Conservation (phyloP, 1,140 invertebrate genomes). For the Whitmania pigra region DNA sequence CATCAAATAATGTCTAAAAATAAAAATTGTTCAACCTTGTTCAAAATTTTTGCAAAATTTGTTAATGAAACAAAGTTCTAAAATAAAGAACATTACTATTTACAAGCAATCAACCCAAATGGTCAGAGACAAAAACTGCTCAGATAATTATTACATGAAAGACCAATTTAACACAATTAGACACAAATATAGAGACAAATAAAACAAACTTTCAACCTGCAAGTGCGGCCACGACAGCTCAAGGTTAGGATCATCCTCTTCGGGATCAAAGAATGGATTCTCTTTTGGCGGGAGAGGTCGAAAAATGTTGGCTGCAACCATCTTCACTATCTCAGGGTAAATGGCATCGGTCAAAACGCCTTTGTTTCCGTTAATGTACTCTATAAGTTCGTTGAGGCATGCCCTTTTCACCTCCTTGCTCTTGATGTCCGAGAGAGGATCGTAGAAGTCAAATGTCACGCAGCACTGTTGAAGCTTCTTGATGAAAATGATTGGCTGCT, state of each 20-base stretch:
- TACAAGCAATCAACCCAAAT: too few species aligned
- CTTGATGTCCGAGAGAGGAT: constrained; percentile 90
- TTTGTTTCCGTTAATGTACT: constrained; percentile 79
- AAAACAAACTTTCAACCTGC: constrained; percentile 29
- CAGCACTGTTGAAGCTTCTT: constrained; percentile 94
- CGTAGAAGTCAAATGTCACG: constrained; percentile 82
- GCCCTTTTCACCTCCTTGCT: constrained; percentile 96
- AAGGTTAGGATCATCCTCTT: constrained; percentile 96
- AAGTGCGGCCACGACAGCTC: constrained; percentile 98
- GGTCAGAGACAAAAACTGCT: too few species aligned
- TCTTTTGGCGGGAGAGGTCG: constrained; percentile 88
- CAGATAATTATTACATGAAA: too few species aligned
- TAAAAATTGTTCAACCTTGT: too few species aligned
- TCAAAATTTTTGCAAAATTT: too few species aligned
- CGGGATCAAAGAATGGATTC: constrained; percentile 95
- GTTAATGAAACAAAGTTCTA: too few species aligned
- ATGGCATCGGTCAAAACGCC: constrained; percentile 84
- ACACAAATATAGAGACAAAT: too few species aligned
- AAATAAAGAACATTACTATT: too few species aligned
- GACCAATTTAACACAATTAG: too few species aligned
- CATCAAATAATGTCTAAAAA: too few species aligned
- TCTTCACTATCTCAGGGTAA: constrained; percentile 86
- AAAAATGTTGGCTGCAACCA: constrained; percentile 88
- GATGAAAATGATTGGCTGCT: constrained; percentile 64
- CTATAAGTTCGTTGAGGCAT: constrained; percentile 91